Conservation (phyloP, 1,140 invertebrate genomes). For the Atta colombica region DNA sequence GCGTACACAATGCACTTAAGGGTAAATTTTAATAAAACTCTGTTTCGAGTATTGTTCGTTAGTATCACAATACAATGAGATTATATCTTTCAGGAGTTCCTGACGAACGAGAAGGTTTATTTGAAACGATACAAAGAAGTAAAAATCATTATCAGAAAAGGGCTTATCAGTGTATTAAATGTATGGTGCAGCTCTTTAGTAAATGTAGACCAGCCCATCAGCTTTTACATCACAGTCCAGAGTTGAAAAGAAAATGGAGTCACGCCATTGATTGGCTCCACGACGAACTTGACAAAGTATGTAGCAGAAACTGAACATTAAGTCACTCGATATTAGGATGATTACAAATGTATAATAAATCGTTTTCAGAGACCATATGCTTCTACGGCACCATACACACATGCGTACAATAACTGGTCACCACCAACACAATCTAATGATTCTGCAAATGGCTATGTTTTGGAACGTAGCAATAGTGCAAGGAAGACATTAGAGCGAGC, state of each 20-base stretch:
- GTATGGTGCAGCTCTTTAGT: constrained; percentile 95
- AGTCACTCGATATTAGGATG: not conserved
- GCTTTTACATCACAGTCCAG: constrained; percentile 92
- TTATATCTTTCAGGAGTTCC: constrained; percentile 89
- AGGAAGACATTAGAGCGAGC: constrained; percentile 95
- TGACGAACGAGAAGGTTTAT: constrained; percentile 96
- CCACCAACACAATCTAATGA: constrained; percentile 98
- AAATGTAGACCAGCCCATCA: constrained; percentile 92
- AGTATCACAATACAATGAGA: not conserved
- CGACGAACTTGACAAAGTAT: constrained; percentile 95
- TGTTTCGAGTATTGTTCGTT: not conserved
- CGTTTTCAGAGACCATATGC: constrained; percentile 86
- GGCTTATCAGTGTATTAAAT: constrained; percentile 98
- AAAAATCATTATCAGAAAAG: constrained; percentile 98
- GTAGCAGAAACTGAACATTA: constrained; percentile 28
- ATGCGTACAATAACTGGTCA: constrained; percentile 97
- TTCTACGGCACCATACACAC: constrained; percentile 89
- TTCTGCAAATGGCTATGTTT: constrained; percentile 97
- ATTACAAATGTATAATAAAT: constrained; percentile 30
- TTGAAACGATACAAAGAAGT: constrained; percentile 96
- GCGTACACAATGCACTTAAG: constrained; percentile 96
- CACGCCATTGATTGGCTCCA: constrained; percentile 97
- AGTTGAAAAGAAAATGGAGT: constrained; percentile 95
- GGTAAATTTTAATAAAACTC: constrained; percentile 84
- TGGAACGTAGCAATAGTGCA: constrained; percentile 97